Evolutionary conservation across 2,888 invertebrate genomes (phyloP).

Genomic region (Drosophila meridiana): DNA sequence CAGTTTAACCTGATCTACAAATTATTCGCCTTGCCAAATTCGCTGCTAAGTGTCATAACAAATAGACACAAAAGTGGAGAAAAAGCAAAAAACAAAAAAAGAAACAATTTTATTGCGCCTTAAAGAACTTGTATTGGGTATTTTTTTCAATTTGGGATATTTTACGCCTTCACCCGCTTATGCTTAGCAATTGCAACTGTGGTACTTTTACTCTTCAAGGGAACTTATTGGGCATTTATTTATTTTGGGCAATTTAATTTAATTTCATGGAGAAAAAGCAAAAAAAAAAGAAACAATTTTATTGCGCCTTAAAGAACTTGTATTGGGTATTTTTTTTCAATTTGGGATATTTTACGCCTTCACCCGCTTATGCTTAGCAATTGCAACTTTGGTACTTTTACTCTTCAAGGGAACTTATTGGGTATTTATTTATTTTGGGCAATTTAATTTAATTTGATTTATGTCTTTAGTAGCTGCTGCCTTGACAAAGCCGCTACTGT

Average conservation of each 20-base stretch:
- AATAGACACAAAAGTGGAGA: not conserved
- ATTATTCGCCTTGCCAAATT: constrained; percentile 1
- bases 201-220: constrained; percentile 2
- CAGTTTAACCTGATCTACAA: constrained; percentile 7
- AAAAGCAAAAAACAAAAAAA: not conserved
- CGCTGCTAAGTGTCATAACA: not conserved
- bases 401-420: not conserved
- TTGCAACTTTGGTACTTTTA: constrained; percentile 1
- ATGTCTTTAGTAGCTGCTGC: not conserved
- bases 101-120: not conserved
- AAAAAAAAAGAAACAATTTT: not conserved
- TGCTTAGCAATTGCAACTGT: no score
- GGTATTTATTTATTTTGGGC: not conserved
- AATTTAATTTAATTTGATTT: not conserved
- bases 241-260: not conserved
- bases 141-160: not conserved
- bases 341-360: not conserved
- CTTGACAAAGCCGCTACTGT: not conserved
- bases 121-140: not conserved
- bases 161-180: not conserved
- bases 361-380: no score
- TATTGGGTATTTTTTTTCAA: not conserved
- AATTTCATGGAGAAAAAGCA: not conserved
- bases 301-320: constrained; percentile 2
- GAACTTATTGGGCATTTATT: not conserved